These are phyloP conservation scores for Poecilia picta DNA, from an alignment of 2,797 vertebrate genomes.

Conservation along the genomic window DNA sequence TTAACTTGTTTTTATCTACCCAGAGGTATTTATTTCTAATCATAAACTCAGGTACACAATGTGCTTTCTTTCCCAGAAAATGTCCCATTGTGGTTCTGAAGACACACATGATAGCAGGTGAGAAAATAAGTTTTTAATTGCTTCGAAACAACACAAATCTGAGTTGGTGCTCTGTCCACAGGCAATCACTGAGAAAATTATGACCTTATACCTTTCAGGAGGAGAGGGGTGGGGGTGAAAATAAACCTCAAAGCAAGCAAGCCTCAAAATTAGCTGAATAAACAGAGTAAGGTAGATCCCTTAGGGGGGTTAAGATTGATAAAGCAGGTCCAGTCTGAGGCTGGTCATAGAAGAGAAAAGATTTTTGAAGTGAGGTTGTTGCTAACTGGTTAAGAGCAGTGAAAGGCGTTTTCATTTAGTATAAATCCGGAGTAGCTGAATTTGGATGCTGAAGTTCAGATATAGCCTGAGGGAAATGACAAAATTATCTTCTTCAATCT, in stretches of 20 bases:
- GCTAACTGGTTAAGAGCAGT: background rate
- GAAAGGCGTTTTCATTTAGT: background rate
- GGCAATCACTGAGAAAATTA: constrained; percentile 22
- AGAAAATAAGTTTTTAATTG: constrained; percentile 41
- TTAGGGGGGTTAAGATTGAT: constrained; percentile 63
- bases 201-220: constrained; percentile 39
- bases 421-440: background rate
- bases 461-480: background rate
- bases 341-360: constrained; percentile 41
- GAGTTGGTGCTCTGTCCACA: background rate
- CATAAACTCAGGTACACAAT: constrained; percentile 29
- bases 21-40: background rate
- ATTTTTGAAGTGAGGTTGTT: background rate
- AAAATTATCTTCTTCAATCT: background rate
- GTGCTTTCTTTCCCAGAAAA: constrained; percentile 63
- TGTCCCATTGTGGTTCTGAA: constrained; percentile 54
- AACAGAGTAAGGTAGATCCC: constrained; percentile 72
- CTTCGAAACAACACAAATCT: background rate
- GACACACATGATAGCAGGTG: constrained; percentile 67
- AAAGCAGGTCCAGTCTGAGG: constrained; percentile 71
- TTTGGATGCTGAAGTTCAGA: background rate
- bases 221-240: background rate
- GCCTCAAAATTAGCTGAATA: constrained; percentile 76
- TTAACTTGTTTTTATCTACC: background rate
- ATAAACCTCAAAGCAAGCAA: constrained; percentile 59